Evolutionary conservation across 2,113 vertebrate genomes (phyloP).

Genomic region (Oreochromis niloticus): DNA sequence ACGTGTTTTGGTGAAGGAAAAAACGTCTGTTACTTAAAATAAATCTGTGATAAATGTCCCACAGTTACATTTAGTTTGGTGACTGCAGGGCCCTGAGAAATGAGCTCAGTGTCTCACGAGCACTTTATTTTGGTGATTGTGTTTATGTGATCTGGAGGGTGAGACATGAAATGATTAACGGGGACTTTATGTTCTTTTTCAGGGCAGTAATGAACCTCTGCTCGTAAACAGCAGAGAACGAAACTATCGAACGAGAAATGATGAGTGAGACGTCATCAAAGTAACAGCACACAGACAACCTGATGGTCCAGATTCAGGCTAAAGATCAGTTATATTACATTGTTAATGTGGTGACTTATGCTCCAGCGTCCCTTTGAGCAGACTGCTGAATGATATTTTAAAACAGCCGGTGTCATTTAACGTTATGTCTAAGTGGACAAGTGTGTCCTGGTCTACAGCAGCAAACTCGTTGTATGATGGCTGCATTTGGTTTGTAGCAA

Average conservation of each 20-base stretch:
- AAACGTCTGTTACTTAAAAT: fast-evolving
- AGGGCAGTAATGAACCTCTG: neutral
- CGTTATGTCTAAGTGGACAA: neutral
- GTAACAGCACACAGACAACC: neutral
- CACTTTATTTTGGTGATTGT: neutral
- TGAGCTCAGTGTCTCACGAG: neutral
- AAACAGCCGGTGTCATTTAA: neutral
- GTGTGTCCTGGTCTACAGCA: neutral
- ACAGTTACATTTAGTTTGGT: neutral
- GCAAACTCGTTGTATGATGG: neutral
- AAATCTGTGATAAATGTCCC: neutral
- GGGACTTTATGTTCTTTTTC: neutral
- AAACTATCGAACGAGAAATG: fast-evolving
- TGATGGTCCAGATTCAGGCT: fast-evolving
- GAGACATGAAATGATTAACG: fast-evolving
- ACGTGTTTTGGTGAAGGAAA: neutral
- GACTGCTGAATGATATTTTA: neutral
- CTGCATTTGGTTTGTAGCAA: too few relatives aligned
- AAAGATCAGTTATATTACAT: neutral
- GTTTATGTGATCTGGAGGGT: neutral
- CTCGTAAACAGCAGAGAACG: fast-evolving
- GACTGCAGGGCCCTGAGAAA: neutral
- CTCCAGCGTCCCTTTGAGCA: neutral
- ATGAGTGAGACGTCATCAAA: fast-evolving
- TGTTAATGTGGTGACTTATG: neutral